These are phyloP conservation scores for Bimastos eiseni DNA, from an alignment of 2,888 invertebrate genomes.

Conservation along the genomic window DNA sequence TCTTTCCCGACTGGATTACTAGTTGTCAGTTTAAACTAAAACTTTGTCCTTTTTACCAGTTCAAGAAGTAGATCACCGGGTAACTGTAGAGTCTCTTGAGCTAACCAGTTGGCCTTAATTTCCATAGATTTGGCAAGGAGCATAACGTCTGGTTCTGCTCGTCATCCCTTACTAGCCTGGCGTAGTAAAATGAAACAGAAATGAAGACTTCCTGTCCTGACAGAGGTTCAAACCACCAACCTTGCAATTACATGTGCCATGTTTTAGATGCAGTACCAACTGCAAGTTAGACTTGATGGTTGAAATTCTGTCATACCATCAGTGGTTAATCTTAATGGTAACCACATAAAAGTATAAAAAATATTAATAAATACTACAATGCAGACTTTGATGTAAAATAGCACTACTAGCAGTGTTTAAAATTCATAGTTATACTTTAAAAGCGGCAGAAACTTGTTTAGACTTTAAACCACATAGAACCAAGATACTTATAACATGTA, in stretches of 20 bases:
- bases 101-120: neutral
- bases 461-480: neutral
- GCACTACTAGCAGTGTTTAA: neutral
- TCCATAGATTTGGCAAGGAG: neutral
- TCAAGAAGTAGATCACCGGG: neutral
- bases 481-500: neutral
- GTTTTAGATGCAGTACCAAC: neutral
- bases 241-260: neutral
- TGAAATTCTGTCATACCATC: neutral
- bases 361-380: neutral
- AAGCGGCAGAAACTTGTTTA: neutral
- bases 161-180: neutral
- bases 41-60: neutral
- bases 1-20: neutral
- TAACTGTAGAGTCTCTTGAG: neutral
- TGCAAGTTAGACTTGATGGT: neutral
- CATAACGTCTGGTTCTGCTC: neutral
- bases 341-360: neutral
- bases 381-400: slow-evolving; percentile 7
- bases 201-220: neutral
- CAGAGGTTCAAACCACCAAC: neutral
- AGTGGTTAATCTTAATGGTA: neutral
- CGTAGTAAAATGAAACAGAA: neutral
- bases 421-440: neutral
- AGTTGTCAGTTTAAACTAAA: neutral